Evolutionary conservation across 2,797 vertebrate species (phyloP).

Genomic region (Arremon aurantiirostris): DNA sequence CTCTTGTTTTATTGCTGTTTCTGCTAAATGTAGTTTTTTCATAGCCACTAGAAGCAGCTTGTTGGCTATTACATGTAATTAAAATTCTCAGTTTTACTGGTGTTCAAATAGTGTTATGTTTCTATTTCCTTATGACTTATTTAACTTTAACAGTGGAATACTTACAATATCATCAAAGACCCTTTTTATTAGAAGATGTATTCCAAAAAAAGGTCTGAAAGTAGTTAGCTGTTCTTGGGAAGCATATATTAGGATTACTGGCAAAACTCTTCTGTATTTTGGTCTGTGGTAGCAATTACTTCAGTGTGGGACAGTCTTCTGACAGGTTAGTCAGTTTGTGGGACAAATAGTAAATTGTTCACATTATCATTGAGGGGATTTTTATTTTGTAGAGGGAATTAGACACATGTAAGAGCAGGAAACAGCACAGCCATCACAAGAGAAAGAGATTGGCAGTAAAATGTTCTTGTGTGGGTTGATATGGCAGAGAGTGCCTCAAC

Average conservation of each 20-base stretch:
- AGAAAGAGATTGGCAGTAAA: background rate
- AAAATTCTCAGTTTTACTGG: slow-evolving; percentile 33
- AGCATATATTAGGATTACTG: background rate
- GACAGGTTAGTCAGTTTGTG: background rate
- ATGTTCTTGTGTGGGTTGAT: background rate
- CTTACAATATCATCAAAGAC: slow-evolving; percentile 27
- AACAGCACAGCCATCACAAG: background rate
- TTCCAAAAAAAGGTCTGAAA: slow-evolving; percentile 21
- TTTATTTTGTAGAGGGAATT: background rate
- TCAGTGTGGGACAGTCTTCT: background rate
- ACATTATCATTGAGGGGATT: background rate
- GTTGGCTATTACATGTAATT: slow-evolving; percentile 41
- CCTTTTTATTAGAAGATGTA: slow-evolving; percentile 12
- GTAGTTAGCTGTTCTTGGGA: background rate
- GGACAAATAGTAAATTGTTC: background rate
- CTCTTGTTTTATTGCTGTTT: slow-evolving; percentile 45
- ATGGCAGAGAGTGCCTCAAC: background rate
- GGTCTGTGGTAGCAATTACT: background rate
- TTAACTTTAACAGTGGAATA: slow-evolving; percentile 38
- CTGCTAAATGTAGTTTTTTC: slow-evolving; percentile 35
- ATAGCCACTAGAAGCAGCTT: slow-evolving; percentile 17
- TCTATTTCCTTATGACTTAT: slow-evolving; percentile 24
- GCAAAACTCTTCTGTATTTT: background rate
- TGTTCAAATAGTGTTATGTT: slow-evolving; percentile 17
- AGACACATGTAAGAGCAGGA: background rate